A percentile compares a stretch with the other conserved stretches of the same genome.
Evolutionary conservation across 2,113 vertebrate species (phyloP).

Genomic region (Trichomycterus rosablanca): DNA sequence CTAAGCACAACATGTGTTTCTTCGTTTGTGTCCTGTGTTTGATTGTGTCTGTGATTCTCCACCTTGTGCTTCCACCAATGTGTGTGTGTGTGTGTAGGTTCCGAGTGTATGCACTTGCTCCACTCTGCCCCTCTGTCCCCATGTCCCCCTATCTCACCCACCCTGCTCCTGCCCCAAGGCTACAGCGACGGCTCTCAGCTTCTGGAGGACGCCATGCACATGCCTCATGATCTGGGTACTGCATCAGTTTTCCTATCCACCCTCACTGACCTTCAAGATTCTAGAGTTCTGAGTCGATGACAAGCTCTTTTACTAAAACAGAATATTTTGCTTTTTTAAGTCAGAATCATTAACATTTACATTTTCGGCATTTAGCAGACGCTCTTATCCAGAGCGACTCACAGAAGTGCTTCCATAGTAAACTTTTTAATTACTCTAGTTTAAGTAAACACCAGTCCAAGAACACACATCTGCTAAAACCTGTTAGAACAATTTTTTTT

Average conservation of each 20-base stretch:
- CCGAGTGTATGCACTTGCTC: slow-evolving; percentile 62
- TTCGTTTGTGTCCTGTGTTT: slow-evolving; percentile 30
- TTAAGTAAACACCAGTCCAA: too few species aligned
- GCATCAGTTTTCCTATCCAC: slow-evolving; percentile 32
- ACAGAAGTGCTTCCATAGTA: too few species aligned
- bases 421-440: too few species aligned
- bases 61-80: slow-evolving; percentile 46
- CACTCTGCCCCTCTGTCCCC: slow-evolving; percentile 62
- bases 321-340: too few species aligned
- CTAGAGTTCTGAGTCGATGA: neutral
- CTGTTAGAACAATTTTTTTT: too few species aligned
- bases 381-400: too few species aligned
- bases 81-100: slow-evolving; percentile 64
- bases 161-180: slow-evolving; percentile 70
- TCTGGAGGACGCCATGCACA: slow-evolving; percentile 73
- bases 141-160: slow-evolving; percentile 67
- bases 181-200: slow-evolving; percentile 63
- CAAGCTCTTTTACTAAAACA: neutral
- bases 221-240: slow-evolving; percentile 62
- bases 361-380: too few species aligned
- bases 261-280: slow-evolving; percentile 15
- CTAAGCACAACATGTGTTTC: slow-evolving; percentile 35
- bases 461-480: too few species aligned
- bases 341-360: too few species aligned
- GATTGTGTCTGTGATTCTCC: slow-evolving; percentile 43